Evolutionary conservation across 2,888 invertebrate genomes (phyloP), one percentile per base, ranked within the genome.

Genomic region (Glyphotaelius pellucidus): DNA sequence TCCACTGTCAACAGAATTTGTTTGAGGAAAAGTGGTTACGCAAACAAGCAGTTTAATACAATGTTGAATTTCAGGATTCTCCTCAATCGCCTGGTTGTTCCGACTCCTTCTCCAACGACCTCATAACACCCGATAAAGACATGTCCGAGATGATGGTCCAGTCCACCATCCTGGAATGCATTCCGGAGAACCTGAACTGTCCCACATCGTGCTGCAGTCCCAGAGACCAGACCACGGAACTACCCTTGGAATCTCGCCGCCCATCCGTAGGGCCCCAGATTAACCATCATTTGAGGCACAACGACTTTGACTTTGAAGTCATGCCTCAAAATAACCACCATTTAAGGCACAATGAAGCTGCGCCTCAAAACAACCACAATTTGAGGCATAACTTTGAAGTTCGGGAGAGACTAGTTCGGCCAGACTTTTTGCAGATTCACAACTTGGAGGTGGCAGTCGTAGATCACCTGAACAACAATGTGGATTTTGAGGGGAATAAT

Each of bases 401-500:
- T 35, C 90, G 35, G 14, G 84, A 92, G 12, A 89, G 92, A 80
- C 80, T 91, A 80, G 81, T 47, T n/a, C 80, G 93, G 11, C 93
- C 93, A 9, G 91, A 92, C 38, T 93, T 93, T 89, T 79, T 93
- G 52, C 84, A 93, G 19, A 84, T 93, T 80, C 90, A 91, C 25
- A 92, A 91, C 85, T 80, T 94, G 38, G 92, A 93, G n/a, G 90
- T 90, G 42, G 94, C 94, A 4, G 94, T 94, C 90, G 95, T 11
- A 2, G 95, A 95, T 94, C 94, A 95, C 15, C 95, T 95, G 25
- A 95, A 95, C 93, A 95, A 95, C 92, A 95, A 95, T 93, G 94
- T 95, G 67, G 95, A 95, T 92, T 94, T 94, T 12, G 95, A 95
- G 93, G 95, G 95, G n/a, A 95, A 95, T 93, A 95, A 95, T 92